These are phyloP conservation scores for Vidua macroura DNA, from an alignment of 2,113 vertebrate genomes.

Conservation along the genomic window DNA sequence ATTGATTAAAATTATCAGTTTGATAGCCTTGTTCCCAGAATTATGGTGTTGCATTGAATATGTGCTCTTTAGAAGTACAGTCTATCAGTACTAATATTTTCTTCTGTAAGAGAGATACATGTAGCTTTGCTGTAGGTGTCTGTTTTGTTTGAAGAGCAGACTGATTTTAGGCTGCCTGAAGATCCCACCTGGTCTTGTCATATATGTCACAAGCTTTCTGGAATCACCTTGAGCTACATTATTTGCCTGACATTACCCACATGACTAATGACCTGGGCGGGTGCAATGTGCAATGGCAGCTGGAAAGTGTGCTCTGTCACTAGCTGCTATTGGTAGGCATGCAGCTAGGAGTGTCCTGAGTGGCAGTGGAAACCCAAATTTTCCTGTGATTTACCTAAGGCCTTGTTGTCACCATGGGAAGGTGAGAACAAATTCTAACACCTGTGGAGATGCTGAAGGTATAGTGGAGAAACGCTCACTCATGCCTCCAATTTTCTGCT, in stretches of 20 bases:
- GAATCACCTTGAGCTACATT: background rate
- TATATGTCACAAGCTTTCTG: background rate
- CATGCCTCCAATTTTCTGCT: background rate
- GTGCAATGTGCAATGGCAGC: too few species aligned
- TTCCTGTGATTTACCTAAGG: background rate
- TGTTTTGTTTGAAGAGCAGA: background rate
- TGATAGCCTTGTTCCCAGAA: background rate
- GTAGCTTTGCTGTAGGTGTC: background rate
- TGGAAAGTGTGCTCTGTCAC: fast-evolving
- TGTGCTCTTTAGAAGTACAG: background rate
- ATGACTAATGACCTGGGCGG: background rate
- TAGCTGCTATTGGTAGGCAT: background rate
- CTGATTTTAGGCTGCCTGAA: background rate
- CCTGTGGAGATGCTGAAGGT: background rate
- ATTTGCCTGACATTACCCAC: background rate
- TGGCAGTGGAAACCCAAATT: background rate
- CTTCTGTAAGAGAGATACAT: background rate
- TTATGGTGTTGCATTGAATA: background rate
- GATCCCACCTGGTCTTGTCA: background rate
- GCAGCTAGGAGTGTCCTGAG: background rate
- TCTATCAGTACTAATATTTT: background rate
- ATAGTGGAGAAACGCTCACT: background rate
- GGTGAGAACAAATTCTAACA: background rate
- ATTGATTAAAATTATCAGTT: background rate
- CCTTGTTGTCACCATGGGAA: fast-evolving